Evolutionary conservation across 2,113 vertebrate genomes (phyloP), one percentile per base, ranked within the genome.

Genomic region (Oceanodroma tethys): DNA sequence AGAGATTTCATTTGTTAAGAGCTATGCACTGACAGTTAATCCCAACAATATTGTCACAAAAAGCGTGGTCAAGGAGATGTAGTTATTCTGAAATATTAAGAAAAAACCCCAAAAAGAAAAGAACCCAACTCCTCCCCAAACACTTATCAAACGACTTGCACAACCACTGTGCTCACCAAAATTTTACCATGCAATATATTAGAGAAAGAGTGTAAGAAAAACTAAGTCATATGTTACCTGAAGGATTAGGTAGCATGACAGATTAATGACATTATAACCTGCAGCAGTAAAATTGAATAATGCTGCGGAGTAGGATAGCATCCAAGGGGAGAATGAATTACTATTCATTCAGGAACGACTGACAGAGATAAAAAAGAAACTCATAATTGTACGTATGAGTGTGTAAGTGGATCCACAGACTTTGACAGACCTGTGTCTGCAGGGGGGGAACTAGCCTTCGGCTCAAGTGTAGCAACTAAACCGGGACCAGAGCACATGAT

Each of bases 241-340:
- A 76, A 81, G 56, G 67, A 84, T 90, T 52, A 86, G 70, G 79
- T 40, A 92, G 79, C n/a, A 26, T 4, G 32, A 86, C 73, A 72
- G 80, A 94, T 71, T 89, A 89, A 87, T 20, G 86, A 75, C 93
- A 82, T 63, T 81, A 52, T 60, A 92, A 93, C 93, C 88, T 70
- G 91, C 70, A 97, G 91, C 94, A 85, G 65, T 9, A 81, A 50
- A 80, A 74, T n/a, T 25, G 38, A 92, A 62, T 56, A 88, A 81
- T 17, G 80, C 91, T 79, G 78, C 80, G 58, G 73, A 93, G 52
- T 10, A 76, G 65, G 68, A 45, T 2, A 78, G 81, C 53, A 90
- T 92, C 76, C 73, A 95, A 71, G 18, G 74, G 73, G 56, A 91
- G 81, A 85, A 85, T 8, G 70, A 90, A 80, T 75, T 81, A 80